phyloP scores from a whole-genome alignment of 2,797 vertebrate genomes.

The Crypturellus tataupa region DNA sequence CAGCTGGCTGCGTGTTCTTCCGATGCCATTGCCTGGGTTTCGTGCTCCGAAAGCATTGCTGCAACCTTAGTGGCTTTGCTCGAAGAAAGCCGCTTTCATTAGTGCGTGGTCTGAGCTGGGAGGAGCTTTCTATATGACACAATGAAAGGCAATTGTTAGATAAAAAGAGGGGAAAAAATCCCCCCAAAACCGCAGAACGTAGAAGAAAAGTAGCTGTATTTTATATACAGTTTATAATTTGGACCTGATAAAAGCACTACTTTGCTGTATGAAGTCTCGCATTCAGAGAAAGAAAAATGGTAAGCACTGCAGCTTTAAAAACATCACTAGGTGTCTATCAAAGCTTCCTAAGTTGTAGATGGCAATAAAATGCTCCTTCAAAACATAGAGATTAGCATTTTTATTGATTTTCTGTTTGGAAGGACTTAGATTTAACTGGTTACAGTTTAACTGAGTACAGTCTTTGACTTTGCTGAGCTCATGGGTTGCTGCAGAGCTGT shows the following conservation, averaged over 20 bases:
- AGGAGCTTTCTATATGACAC: conserved; percentile 26
- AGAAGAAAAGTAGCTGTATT: background rate
- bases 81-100: background rate
- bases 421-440: background rate
- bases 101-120: conserved; percentile 21
- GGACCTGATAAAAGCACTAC: background rate
- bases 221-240: background rate
- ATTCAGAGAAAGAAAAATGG: background rate
- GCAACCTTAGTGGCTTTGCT: background rate
- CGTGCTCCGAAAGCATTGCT: background rate
- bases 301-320: background rate
- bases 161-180: accelerated
- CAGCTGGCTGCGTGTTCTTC: background rate
- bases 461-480: background rate
- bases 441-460: background rate
- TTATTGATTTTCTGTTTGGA: background rate
- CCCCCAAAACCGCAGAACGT: background rate
- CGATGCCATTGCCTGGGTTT: background rate
- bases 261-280: background rate
- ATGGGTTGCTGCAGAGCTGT: background rate
- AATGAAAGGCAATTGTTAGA: background rate
- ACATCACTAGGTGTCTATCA: background rate
- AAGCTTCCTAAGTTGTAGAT: background rate
- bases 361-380: background rate
- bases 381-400: background rate